phyloP scores from a whole-genome alignment of 2,797 vertebrate genomes.

The Xiphophorus birchmanni region DNA sequence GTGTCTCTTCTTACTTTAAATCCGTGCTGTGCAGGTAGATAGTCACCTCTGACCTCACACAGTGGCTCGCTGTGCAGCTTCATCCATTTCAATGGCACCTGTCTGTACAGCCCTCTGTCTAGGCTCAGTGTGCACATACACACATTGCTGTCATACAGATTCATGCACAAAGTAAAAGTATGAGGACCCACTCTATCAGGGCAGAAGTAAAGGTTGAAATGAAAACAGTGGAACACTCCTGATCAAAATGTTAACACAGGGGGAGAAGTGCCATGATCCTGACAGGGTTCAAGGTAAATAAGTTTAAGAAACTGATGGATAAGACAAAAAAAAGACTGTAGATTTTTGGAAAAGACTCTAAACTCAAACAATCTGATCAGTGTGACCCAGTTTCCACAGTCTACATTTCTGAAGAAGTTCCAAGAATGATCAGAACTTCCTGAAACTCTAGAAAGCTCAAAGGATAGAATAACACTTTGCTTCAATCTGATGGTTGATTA shows the following conservation, averaged over 20 bases:
- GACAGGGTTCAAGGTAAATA: background rate
- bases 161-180: conserved; percentile 12
- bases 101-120: conserved; percentile 39
- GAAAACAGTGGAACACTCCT: background rate
- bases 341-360: background rate
- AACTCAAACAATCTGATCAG: background rate
- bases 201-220: background rate
- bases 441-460: too few species aligned
- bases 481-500: too few species aligned
- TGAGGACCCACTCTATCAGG: background rate
- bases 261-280: background rate
- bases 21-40: conserved; percentile 33
- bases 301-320: background rate
- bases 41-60: conserved; percentile 56
- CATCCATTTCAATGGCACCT: conserved; percentile 62
- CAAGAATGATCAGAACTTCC: too few species aligned
- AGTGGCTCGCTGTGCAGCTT: conserved; percentile 39
- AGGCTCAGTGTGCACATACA: conserved; percentile 24
- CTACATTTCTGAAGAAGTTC: too few species aligned
- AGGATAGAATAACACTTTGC: background rate
- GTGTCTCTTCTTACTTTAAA: conserved; percentile 53
- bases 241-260: background rate
- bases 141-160: conserved; percentile 35
- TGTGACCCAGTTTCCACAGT: background rate
- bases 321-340: background rate